phyloP scores from a whole-genome alignment of 2,113 vertebrate genomes.

The Rafetus swinhoei region DNA sequence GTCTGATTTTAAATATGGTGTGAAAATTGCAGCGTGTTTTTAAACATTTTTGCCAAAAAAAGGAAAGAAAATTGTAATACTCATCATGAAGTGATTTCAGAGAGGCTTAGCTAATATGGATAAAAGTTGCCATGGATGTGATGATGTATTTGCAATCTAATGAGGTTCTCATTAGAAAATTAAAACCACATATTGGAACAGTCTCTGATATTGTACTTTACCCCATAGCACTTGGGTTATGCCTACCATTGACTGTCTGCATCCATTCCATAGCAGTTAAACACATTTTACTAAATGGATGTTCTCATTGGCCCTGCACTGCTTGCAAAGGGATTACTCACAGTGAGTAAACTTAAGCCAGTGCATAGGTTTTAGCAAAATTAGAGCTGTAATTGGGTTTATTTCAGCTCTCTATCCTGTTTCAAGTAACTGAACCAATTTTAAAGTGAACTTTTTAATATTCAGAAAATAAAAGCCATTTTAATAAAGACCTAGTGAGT shows the following conservation, averaged over 20 bases:
- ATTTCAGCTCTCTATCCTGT: background rate
- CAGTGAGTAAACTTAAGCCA: background rate
- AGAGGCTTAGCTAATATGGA: slow-evolving; percentile 13
- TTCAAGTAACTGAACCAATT: background rate
- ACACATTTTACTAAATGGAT: background rate
- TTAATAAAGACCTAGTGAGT: background rate
- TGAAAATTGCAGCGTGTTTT: background rate
- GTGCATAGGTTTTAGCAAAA: background rate
- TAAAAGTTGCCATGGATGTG: slow-evolving; percentile 18
- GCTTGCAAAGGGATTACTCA: background rate
- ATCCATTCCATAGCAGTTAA: background rate
- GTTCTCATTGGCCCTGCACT: background rate
- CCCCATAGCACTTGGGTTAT: background rate
- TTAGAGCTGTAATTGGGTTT: background rate
- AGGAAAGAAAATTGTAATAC: slow-evolving; percentile 33
- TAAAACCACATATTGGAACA: background rate
- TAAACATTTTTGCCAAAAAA: slow-evolving; percentile 33
- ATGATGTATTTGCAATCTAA: slow-evolving; percentile 25
- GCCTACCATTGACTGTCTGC: background rate
- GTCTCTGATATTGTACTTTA: background rate
- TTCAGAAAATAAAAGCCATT: background rate
- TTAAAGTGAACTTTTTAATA: background rate
- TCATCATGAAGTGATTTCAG: slow-evolving; percentile 40
- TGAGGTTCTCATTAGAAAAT: slow-evolving; percentile 18
- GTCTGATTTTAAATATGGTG: slow-evolving; percentile 1